Conservation (phyloP, 2,888 invertebrate genomes). For the Quadroppia sp. region DNA sequence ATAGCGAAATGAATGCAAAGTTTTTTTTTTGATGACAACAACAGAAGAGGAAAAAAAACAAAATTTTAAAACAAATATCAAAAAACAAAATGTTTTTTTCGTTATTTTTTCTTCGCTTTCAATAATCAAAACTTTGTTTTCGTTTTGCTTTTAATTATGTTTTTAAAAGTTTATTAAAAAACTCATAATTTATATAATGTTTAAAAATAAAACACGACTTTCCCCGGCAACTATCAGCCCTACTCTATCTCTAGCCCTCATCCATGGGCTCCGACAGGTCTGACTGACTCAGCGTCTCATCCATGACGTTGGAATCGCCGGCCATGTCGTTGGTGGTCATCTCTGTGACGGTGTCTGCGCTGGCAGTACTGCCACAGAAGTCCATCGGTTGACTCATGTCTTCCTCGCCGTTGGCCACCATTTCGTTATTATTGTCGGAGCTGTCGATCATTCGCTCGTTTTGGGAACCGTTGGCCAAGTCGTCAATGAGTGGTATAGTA, state of each 20-base stretch:
- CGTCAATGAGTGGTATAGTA: neutral
- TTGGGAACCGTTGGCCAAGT: neutral
- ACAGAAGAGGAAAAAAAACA: neutral
- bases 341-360: neutral
- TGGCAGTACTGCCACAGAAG: neutral
- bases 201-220: slow-evolving; percentile 17
- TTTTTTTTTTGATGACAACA: neutral
- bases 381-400: slow-evolving; percentile 31
- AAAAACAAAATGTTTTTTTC: too few relatives aligned
- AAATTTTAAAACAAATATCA: too few relatives aligned
- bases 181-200: slow-evolving; percentile 29
- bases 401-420: neutral
- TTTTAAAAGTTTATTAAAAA: neutral
- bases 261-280: slow-evolving; percentile 29
- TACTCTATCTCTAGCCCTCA: neutral
- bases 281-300: neutral
- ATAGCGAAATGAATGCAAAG: slow-evolving; percentile 3
- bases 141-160: neutral
- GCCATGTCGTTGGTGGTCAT: neutral
- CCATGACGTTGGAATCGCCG: slow-evolving; percentile 2
- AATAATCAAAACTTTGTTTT: neutral
- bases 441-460: neutral
- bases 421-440: neutral
- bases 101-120: too few relatives aligned
- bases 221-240: neutral